These are phyloP conservation scores for Prostheceraeus crozeri DNA, from an alignment of 2,888 invertebrate species.

Conservation along the genomic window DNA sequence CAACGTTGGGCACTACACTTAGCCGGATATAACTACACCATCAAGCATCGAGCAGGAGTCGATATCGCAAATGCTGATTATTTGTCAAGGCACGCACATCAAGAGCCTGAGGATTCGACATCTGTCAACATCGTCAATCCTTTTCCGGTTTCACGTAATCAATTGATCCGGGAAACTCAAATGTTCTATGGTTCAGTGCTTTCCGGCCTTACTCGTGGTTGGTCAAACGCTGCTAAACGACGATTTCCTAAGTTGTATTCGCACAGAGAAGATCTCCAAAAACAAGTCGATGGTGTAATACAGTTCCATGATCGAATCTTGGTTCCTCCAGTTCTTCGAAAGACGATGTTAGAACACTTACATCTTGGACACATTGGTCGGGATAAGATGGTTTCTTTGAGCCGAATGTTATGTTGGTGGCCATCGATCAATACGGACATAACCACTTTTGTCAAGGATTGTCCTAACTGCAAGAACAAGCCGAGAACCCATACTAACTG, in stretches of 20 bases:
- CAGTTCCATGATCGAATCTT: too few species aligned
- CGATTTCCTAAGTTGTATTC: too few species aligned
- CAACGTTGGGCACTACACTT: constrained; percentile 15
- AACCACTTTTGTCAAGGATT: background rate
- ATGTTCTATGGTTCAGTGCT: constrained; percentile 22
- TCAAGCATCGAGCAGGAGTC: constrained; percentile 10
- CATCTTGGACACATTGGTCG: background rate
- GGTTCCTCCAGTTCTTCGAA: too few species aligned
- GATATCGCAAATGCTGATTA: constrained; percentile 13
- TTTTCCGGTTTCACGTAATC: constrained; percentile 9
- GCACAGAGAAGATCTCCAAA: too few species aligned
- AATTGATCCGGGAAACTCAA: constrained; percentile 11
- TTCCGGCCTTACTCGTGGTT: constrained; percentile 10
- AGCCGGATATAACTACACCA: constrained; percentile 13
- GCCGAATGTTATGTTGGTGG: constrained; percentile 8
- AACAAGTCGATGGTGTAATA: too few species aligned
- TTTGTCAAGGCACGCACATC: constrained; percentile 23
- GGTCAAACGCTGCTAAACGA: constrained; percentile 27
- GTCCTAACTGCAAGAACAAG: constrained; percentile 5
- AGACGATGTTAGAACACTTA: background rate
- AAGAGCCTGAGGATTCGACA: background rate
- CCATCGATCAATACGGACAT: constrained; percentile 16
- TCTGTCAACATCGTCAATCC: constrained; percentile 5
- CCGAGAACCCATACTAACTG: constrained; percentile 11
- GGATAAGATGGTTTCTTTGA: constrained; percentile 7